Percentiles rank a stretch among this genome's conserved stretches.
phyloP scores from a whole-genome alignment of 2,888 invertebrate species.

The Autographa pulchrina region DNA sequence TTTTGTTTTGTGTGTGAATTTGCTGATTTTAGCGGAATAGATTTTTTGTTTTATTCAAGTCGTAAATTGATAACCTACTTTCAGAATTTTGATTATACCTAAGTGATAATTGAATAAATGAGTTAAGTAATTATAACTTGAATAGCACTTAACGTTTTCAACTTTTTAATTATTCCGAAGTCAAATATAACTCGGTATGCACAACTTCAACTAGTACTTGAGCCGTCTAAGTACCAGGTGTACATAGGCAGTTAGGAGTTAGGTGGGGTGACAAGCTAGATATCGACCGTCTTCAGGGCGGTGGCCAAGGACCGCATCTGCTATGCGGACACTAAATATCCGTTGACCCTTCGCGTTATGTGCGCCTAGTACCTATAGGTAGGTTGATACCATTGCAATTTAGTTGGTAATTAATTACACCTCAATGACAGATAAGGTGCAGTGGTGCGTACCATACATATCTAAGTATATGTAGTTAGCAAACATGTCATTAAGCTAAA shows the following conservation, averaged over 20 bases:
- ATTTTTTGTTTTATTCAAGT: conserved; percentile 41
- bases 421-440: conserved; percentile 86
- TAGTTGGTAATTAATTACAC: conserved; percentile 85
- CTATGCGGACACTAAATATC: conserved; percentile 88
- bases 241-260: conserved; percentile 83
- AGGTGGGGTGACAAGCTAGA: conserved; percentile 83
- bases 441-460: conserved; percentile 68
- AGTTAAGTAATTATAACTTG: conserved; percentile 22
- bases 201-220: conserved; percentile 57
- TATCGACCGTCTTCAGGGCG: conserved; percentile 89
- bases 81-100: conserved; percentile 29
- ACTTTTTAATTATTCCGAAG: conserved; percentile 42
- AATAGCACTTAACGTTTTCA: conserved; percentile 29
- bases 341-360: conserved; percentile 85
- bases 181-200: conserved; percentile 37
- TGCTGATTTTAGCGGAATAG: conserved; percentile 21
- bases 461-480: conserved; percentile 46
- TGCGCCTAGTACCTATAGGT: conserved; percentile 69
- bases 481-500: conserved; percentile 55
- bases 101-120: conserved; percentile 44
- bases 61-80: conserved; percentile 43
- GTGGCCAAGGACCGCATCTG: conserved; percentile 88
- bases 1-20: background rate
- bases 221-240: conserved; percentile 82
- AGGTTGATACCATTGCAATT: conserved; percentile 73